Percentiles rank a stretch among this genome's conserved stretches.
Conservation (phyloP, 2,888 invertebrate genomes). For the Clunio marinus region DNA sequence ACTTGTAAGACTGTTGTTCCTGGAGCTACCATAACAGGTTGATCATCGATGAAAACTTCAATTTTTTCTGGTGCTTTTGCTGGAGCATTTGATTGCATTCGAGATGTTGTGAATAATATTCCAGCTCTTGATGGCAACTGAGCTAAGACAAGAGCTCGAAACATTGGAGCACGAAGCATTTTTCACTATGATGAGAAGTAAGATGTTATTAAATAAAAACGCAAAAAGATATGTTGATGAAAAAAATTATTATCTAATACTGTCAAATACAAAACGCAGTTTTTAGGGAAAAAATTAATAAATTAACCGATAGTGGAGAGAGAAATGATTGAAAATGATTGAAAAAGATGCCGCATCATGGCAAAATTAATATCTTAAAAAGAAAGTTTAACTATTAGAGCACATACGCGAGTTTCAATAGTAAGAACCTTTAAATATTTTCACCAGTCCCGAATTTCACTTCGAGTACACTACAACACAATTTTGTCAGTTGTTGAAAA, state of each 20-base stretch:
- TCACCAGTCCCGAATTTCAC: too few species aligned
- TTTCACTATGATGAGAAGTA: constrained; percentile 42
- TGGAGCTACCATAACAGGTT: constrained; percentile 87
- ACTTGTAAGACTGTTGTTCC: constrained; percentile 97
- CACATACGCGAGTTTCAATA: too few species aligned
- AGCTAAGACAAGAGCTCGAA: constrained; percentile 59
- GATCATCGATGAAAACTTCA: constrained; percentile 96
- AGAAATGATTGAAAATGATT: too few species aligned
- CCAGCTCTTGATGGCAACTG: constrained; percentile 51
- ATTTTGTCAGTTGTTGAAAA: too few species aligned
- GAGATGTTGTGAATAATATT: constrained; percentile 49
- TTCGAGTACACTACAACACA: too few species aligned
- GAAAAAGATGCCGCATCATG: too few species aligned
- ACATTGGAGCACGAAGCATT: constrained; percentile 75
- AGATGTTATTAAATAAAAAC: neutral
- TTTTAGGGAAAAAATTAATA: too few species aligned
- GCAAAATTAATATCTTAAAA: too few species aligned
- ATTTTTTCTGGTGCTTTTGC: constrained; percentile 67
- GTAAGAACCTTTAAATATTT: too few species aligned
- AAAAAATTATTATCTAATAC: constrained; percentile 35
- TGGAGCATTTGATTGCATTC: constrained; percentile 52
- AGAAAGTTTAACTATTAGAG: too few species aligned
- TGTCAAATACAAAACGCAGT: too few species aligned
- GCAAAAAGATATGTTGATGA: constrained; percentile 3
- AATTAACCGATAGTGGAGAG: too few species aligned